These are phyloP conservation scores for Rhopalosiphum maidis DNA, from an alignment of 1,140 invertebrate species.

Conservation along the genomic window DNA sequence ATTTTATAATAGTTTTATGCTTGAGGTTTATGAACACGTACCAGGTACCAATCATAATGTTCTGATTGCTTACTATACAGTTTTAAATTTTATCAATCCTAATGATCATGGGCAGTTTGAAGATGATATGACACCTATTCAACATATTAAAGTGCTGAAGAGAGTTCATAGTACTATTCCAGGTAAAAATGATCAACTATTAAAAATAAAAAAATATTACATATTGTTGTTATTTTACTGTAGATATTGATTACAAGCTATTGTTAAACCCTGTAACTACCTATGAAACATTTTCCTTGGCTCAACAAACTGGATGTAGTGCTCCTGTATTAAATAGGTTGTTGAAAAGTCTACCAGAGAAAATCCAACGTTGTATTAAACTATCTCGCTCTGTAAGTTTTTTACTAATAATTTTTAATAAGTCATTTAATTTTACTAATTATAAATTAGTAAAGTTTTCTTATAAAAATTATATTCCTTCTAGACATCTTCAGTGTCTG, in stretches of 20 bases:
- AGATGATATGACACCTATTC: constrained; percentile 13
- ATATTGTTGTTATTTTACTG: neutral
- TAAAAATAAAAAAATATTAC: neutral
- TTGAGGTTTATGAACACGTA: constrained; percentile 30
- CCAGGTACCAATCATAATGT: constrained; percentile 44
- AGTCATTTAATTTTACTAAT: neutral
- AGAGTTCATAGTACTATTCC: constrained; percentile 54
- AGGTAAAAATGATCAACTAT: constrained; percentile 25
- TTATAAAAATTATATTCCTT: neutral
- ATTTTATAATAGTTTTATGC: constrained; percentile 16
- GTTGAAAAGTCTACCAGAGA: constrained; percentile 47
- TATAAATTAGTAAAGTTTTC: neutral
- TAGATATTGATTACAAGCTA: constrained; percentile 51
- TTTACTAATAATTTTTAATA: neutral
- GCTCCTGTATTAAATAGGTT: constrained; percentile 43
- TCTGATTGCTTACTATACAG: constrained; percentile 45
- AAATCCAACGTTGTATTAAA: constrained; percentile 46
- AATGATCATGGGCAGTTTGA: neutral
- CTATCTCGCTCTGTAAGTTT: constrained; percentile 21
- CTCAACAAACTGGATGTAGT: constrained; percentile 42
- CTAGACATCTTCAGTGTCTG: constrained; percentile 32
- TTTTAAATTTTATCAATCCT: constrained; percentile 35
- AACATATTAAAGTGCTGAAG: constrained; percentile 49
- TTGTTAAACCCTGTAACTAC: constrained; percentile 35
- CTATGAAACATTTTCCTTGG: constrained; percentile 43